Evolutionary conservation across 2,888 invertebrate genomes (phyloP), one percentile per base, ranked within the genome.

Genomic region (Hemithea aestivaria): DNA sequence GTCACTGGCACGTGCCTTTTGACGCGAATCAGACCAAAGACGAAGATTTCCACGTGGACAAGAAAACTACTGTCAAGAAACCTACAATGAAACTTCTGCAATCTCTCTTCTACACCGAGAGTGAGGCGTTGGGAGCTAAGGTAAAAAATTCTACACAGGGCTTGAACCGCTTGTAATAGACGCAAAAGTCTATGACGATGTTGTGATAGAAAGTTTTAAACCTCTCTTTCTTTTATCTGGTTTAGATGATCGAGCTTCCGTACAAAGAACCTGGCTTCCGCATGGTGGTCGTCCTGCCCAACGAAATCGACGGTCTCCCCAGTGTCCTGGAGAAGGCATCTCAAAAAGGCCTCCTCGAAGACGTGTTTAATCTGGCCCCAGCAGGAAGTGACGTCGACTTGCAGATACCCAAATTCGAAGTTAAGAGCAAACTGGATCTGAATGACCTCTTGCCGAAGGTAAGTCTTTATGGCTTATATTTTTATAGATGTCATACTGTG

Each of bases 1-100:
- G 73, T 5, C 73, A 73, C 27, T 74, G 73, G 73, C 58, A 67
- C 16, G 66, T 71, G 1, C 73, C 73, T 1, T 74, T 74, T 45
- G 45, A 66, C 10, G 58, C 64, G 3, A 51, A 33, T 2, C 24
- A 62, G 0, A 74, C 74, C 1, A 46, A 47, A 30, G 69, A 72
- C 1, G 61, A 65, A 35, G 62, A 73, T 31, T 74, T 74, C 61
- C 50, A 67, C 46, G 48, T 66, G 2, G 58, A 46, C 46, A 53
- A 48, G 21, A 25, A 42, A 1, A 58, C 47, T 0, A 51, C 49
- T 2, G 65, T 72, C 6, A 58, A 71, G 54, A 74, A 73, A 10
- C 68, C 69, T 2, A 71, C 59, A 28, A 74, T 74, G 74, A 61
- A 61, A 16, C 47, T 73, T 4, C 0, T 37, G 16, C 48, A 60